Conservation (phyloP, 2,888 invertebrate species). For the Melipona bicolor region DNA sequence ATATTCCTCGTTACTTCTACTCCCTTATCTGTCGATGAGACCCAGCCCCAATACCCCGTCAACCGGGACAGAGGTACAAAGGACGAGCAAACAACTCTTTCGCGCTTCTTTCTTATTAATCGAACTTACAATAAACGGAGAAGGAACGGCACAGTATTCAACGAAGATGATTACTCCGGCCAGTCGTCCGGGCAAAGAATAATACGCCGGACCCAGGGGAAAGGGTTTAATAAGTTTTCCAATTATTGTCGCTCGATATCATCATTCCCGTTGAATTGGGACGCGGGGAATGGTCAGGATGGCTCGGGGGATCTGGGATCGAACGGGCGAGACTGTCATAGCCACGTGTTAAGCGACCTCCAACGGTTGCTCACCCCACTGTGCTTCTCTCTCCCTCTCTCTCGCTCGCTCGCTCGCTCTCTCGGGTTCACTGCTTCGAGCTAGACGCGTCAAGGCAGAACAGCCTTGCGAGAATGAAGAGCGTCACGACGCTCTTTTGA, state of each 20-base stretch:
- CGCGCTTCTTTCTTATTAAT: constrained; percentile 34
- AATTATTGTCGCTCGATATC: constrained; percentile 66
- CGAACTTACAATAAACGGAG: constrained; percentile 36
- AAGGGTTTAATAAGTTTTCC: constrained; percentile 68
- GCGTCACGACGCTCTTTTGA: constrained; percentile 54
- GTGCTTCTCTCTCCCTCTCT: constrained; percentile 26
- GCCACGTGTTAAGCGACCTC: constrained; percentile 76
- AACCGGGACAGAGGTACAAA: constrained; percentile 6
- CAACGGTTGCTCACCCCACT: constrained; percentile 47
- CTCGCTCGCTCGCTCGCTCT: constrained; percentile 12
- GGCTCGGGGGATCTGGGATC: constrained; percentile 49
- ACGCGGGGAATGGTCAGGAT: constrained; percentile 58
- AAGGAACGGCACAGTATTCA: constrained; percentile 37
- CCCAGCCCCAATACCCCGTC: neutral
- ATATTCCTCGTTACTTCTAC: neutral
- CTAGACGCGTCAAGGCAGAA: constrained; percentile 25
- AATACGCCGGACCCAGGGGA: constrained; percentile 47
- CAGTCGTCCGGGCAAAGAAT: constrained; percentile 37
- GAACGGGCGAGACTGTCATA: constrained; percentile 74
- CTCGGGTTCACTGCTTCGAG: neutral
- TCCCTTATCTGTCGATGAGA: neutral
- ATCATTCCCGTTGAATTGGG: constrained; percentile 73
- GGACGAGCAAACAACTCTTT: constrained; percentile 22
- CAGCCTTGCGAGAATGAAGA: constrained; percentile 41
- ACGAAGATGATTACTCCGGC: constrained; percentile 40